Conservation (phyloP, 1,140 invertebrate species). For the Pogonomyrmex californicus region DNA sequence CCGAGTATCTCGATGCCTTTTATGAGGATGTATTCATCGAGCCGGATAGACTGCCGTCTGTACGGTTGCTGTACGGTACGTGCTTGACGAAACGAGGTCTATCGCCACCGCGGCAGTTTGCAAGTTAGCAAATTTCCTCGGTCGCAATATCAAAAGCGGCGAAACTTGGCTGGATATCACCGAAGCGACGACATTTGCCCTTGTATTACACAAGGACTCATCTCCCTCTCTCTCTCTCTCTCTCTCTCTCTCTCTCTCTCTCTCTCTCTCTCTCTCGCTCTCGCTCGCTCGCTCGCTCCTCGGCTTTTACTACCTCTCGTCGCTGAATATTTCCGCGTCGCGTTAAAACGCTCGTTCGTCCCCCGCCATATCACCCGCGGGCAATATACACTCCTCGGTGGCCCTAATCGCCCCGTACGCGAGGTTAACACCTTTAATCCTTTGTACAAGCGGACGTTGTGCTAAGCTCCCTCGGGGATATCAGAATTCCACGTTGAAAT, state of each 20-base stretch:
- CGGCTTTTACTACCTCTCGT: slow-evolving; percentile 39
- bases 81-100: slow-evolving; percentile 55
- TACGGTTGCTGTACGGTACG: slow-evolving; percentile 28
- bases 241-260: neutral
- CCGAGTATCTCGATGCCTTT: slow-evolving; percentile 46
- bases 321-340: slow-evolving; percentile 50
- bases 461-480: slow-evolving; percentile 54
- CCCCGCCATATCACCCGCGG: slow-evolving; percentile 34
- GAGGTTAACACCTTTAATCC: slow-evolving; percentile 64
- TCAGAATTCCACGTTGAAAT: slow-evolving; percentile 61
- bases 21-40: slow-evolving; percentile 44
- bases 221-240: neutral
- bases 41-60: slow-evolving; percentile 24
- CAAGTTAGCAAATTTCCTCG: slow-evolving; percentile 57
- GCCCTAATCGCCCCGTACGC: slow-evolving; percentile 60
- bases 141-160: slow-evolving; percentile 51
- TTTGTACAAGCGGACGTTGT: slow-evolving; percentile 59
- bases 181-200: slow-evolving; percentile 24
- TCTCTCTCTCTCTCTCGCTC: neutral
- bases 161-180: slow-evolving; percentile 44
- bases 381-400: slow-evolving; percentile 62
- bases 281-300: neutral
- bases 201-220: neutral
- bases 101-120: slow-evolving; percentile 26
- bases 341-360: slow-evolving; percentile 34